These are phyloP conservation scores for Desmophyllum pertusum DNA, from an alignment of 92 coral and sea anemone species.

Conservation along the genomic window DNA sequence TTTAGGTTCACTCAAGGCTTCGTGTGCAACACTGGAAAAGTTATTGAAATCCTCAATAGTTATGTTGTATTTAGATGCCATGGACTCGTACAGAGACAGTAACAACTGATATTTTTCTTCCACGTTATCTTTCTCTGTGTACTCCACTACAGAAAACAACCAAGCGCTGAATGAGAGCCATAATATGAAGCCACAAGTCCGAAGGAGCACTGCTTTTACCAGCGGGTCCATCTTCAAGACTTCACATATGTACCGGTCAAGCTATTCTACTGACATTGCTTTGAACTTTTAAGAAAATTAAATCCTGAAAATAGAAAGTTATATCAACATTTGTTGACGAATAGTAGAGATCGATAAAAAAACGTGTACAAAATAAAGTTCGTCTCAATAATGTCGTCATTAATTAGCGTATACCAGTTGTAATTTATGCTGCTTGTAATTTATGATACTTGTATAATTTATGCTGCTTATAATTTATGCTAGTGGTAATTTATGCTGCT, in stretches of 20 bases:
- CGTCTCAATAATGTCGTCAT: too few species aligned
- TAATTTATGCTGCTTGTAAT: too few species aligned
- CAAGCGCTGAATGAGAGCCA: conserved; percentile 39
- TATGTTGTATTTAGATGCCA: conserved; percentile 57
- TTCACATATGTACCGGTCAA: not conserved
- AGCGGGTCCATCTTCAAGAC: conserved; percentile 28
- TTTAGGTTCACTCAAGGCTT: conserved; percentile 37
- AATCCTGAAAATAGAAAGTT: not conserved
- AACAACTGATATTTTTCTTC: conserved; percentile 8
- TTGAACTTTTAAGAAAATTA: not conserved
- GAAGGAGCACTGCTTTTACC: conserved; percentile 35
- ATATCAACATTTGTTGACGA: not conserved
- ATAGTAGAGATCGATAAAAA: not conserved
- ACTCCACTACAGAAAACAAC: conserved; percentile 41
- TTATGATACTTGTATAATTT: too few species aligned
- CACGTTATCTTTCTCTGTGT: conserved; percentile 19
- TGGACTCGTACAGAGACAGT: conserved; percentile 40
- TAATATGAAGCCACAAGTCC: not conserved
- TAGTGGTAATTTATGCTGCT: too few species aligned
- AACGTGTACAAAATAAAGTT: too few species aligned
- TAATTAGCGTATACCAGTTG: too few species aligned
- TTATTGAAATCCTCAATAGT: conserved; percentile 41
- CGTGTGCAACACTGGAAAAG: conserved; percentile 31
- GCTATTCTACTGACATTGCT: not conserved
- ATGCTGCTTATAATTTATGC: too few species aligned